Evolutionary conservation across 2,888 invertebrate species (phyloP).

Genomic region (Imbricaverruca yamaguchii): DNA sequence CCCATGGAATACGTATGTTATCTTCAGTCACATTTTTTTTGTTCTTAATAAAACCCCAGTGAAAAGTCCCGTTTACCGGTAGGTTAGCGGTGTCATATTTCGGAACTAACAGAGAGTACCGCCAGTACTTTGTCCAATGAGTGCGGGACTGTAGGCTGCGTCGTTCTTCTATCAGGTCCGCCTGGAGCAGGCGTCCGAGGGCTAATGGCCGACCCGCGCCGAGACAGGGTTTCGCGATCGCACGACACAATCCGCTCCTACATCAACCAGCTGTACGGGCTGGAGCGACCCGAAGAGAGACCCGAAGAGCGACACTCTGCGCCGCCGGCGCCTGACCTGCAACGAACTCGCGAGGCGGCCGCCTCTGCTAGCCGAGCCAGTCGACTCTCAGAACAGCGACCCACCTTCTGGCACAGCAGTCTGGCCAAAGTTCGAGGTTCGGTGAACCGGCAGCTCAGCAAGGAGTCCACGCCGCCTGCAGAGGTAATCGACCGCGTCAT

Average conservation of each 20-base stretch:
- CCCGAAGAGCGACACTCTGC: not conserved
- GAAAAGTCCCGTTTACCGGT: too few species aligned
- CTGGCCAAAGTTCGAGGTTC: not conserved
- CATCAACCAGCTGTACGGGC: slow-evolving; percentile 17
- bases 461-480: not conserved
- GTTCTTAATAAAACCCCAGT: too few species aligned
- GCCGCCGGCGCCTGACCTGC: not conserved
- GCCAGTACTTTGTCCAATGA: too few species aligned
- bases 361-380: slow-evolving; percentile 11
- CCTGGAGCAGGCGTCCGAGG: too few species aligned
- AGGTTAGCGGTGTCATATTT: too few species aligned
- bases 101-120: too few species aligned
- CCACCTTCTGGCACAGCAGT: slow-evolving; percentile 9
- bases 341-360: not conserved
- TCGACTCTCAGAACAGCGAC: slow-evolving; percentile 13
- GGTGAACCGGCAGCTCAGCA: slow-evolving; percentile 5
- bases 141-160: too few species aligned
- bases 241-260: slow-evolving; percentile 5
- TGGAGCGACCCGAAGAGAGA: not conserved
- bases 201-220: not conserved
- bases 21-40: too few species aligned
- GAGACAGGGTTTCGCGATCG: not conserved
- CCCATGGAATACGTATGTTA: too few species aligned
- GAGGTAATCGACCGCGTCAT: not conserved
- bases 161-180: too few species aligned